A percentile compares a stretch with the other conserved stretches of the same genome.
phyloP scores from a whole-genome alignment of 2,888 invertebrate species.

The Alloplasta piceator region DNA sequence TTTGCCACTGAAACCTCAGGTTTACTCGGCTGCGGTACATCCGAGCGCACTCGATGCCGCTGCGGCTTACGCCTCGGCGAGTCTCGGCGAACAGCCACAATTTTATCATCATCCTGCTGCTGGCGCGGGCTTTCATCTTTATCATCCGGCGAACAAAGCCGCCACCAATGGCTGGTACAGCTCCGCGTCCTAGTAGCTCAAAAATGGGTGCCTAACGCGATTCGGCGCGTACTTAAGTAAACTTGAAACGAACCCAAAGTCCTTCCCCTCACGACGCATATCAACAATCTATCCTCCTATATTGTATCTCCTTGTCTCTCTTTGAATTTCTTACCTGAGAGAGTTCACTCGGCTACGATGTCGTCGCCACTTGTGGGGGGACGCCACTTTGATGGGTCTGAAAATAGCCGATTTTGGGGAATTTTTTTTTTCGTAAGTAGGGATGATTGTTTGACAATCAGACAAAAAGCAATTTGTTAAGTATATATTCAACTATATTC shows the following conservation, averaged over 20 bases:
- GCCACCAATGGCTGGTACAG: conserved; percentile 92
- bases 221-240: conserved; percentile 80
- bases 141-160: conserved; percentile 90
- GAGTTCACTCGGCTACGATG: too few relatives aligned
- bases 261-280: conserved; percentile 51
- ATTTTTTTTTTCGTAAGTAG: too few relatives aligned
- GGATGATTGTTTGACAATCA: too few relatives aligned
- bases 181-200: conserved; percentile 88
- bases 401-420: too few relatives aligned
- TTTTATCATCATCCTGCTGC: conserved; percentile 91
- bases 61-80: conserved; percentile 85
- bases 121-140: conserved; percentile 93
- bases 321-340: too few relatives aligned
- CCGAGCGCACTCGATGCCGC: conserved; percentile 85
- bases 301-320: conserved; percentile 11
- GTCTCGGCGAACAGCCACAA: conserved; percentile 91
- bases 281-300: conserved; percentile 39
- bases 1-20: conserved; percentile 94
- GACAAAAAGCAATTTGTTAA: too few relatives aligned
- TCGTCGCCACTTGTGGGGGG: too few relatives aligned
- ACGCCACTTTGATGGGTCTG: too few relatives aligned
- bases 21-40: conserved; percentile 88
- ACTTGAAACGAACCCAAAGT: conserved; percentile 77
- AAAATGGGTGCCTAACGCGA: conserved; percentile 51
- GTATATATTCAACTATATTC: too few relatives aligned